phyloP scores from a whole-genome alignment of 2,113 vertebrate genomes.

The Upupa epops region DNA sequence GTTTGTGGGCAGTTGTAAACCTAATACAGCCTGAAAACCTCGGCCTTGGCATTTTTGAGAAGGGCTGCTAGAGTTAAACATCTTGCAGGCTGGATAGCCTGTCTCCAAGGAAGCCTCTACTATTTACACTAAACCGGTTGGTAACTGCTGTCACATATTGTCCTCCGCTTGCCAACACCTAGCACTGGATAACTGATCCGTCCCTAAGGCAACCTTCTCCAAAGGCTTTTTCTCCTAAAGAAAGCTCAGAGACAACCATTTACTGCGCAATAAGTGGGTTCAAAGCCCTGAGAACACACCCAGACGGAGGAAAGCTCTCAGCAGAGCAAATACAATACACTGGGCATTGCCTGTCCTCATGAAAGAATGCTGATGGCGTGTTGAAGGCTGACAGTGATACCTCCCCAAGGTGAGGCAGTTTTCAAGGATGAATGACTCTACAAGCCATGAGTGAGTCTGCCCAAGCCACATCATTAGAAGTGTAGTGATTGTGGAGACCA shows the following conservation, averaged over 20 bases:
- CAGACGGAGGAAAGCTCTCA: neutral
- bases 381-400: neutral
- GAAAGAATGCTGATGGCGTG: constrained; percentile 2
- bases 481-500: constrained; percentile 39
- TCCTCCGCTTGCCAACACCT: neutral
- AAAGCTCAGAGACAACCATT: neutral
- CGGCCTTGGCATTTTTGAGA: neutral
- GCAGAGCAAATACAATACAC: neutral
- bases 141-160: neutral
- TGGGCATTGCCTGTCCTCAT: neutral
- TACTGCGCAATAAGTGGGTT: neutral
- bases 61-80: neutral
- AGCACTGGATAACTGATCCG: constrained; percentile 9
- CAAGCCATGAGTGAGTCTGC: neutral
- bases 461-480: constrained; percentile 52
- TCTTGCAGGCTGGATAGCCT: neutral
- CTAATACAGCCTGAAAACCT: neutral
- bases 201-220: neutral
- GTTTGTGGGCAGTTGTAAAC: neutral
- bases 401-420: constrained; percentile 21
- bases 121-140: neutral
- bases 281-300: neutral
- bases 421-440: neutral
- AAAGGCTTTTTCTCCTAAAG: neutral
- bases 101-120: neutral